These are phyloP conservation scores for Protobothrops flavoviridis DNA, from an alignment of 2,113 vertebrate species.

Conservation along the genomic window DNA sequence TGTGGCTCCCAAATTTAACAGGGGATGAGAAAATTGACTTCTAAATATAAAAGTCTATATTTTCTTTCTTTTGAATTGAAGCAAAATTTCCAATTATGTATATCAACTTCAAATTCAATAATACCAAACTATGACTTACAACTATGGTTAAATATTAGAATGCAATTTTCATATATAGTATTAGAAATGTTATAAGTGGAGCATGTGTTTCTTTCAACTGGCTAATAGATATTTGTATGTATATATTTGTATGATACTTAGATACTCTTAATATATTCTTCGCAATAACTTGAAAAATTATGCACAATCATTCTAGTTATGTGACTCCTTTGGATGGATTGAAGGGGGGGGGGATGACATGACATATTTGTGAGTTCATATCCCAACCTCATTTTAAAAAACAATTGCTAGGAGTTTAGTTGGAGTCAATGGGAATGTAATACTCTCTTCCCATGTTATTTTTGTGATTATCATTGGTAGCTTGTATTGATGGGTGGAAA, in stretches of 20 bases:
- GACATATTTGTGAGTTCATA: background rate
- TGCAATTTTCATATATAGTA: background rate
- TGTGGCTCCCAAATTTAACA: background rate
- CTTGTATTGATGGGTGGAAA: background rate
- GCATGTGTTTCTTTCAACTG: background rate
- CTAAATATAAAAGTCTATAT: background rate
- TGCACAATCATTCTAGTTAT: background rate
- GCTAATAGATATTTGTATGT: background rate
- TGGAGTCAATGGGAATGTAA: background rate
- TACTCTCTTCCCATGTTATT: background rate
- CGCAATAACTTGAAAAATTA: background rate
- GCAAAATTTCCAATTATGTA: background rate
- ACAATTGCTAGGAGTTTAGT: background rate
- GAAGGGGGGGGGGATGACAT: background rate
- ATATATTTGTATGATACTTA: background rate
- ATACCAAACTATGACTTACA: background rate
- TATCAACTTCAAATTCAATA: background rate
- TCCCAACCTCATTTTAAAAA: background rate
- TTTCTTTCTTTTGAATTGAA: background rate
- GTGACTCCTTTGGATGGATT: background rate
- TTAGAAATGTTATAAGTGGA: background rate
- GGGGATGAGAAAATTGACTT: background rate
- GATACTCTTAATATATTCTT: background rate
- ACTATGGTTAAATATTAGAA: background rate
- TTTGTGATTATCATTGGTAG: background rate